A percentile compares a stretch with the other conserved stretches of the same genome.
These are phyloP conservation scores for Mormoops blainvillei DNA, from an alignment of 2,113 vertebrate genomes.

Conservation along the genomic window DNA sequence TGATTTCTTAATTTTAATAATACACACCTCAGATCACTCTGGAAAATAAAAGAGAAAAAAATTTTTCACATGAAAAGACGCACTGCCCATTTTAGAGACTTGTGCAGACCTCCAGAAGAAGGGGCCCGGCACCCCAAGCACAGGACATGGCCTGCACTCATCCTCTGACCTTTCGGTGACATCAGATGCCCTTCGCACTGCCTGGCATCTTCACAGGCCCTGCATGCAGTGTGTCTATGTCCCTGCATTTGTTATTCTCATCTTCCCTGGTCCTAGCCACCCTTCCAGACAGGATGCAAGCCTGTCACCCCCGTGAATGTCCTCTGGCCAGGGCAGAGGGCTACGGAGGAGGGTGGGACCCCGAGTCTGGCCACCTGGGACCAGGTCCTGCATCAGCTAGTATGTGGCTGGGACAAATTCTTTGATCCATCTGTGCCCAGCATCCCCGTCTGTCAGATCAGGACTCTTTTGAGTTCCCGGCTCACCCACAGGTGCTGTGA, in stretches of 20 bases:
- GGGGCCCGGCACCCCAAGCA: background rate
- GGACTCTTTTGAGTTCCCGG: fast-evolving
- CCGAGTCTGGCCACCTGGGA: background rate
- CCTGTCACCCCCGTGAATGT: fast-evolving
- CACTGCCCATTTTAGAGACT: background rate
- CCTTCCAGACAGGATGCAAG: background rate
- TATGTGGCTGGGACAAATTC: no score
- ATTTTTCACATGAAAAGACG: background rate
- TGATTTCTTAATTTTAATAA: background rate
- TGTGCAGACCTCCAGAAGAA: background rate
- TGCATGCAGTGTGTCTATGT: fast-evolving
- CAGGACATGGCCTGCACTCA: fast-evolving
- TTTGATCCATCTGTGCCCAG: fast-evolving
- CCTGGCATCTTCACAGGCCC: fast-evolving
- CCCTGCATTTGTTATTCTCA: fast-evolving
- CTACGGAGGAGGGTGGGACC: no score
- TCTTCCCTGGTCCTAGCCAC: background rate
- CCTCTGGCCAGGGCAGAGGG: background rate
- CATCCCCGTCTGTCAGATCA: background rate
- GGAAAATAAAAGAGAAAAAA: background rate
- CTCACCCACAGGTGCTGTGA: background rate
- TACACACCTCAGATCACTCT: background rate
- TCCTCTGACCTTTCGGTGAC: fast-evolving
- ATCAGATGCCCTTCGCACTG: fast-evolving
- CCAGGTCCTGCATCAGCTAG: no score